These are phyloP conservation scores for Cryptoblepharus egeriae DNA, from an alignment of 2,797 vertebrate species.

Conservation along the genomic window DNA sequence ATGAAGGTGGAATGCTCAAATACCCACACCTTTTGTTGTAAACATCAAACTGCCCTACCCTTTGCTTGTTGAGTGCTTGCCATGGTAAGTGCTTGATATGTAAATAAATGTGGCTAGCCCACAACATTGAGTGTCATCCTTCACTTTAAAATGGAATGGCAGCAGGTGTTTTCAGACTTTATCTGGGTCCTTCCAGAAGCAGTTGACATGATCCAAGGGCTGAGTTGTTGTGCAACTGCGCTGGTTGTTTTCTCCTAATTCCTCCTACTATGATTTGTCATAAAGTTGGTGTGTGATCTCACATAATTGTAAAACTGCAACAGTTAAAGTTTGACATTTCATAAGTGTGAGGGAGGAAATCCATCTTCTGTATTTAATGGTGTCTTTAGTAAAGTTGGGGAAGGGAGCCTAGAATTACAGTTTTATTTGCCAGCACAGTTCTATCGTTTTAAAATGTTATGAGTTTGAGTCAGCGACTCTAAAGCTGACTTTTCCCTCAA, in stretches of 20 bases:
- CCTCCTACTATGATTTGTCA: background rate
- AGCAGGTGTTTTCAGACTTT: background rate
- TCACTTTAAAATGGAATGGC: background rate
- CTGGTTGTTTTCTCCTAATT: background rate
- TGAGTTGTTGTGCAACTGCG: background rate
- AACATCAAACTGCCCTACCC: background rate
- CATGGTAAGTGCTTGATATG: no score
- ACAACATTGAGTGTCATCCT: background rate
- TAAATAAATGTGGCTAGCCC: background rate
- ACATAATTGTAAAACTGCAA: background rate
- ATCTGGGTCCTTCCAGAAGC: background rate
- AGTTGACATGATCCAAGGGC: background rate
- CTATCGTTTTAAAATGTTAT: slow-evolving; percentile 44
- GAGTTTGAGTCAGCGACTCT: slow-evolving; percentile 40
- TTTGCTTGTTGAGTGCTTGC: background rate
- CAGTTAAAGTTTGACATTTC: background rate
- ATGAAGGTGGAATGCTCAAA: background rate
- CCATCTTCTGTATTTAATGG: slow-evolving; percentile 28
- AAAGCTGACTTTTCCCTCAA: slow-evolving; percentile 21
- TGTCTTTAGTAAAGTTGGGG: slow-evolving; percentile 34
- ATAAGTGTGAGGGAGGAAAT: background rate
- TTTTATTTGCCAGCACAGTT: slow-evolving; percentile 41
- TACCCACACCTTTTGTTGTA: background rate
- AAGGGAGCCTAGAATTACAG: slow-evolving; percentile 2
- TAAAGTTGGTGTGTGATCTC: background rate